Conservation (phyloP, 64 coral and sea anemone genomes). For the Stichodactyla helianthus region DNA sequence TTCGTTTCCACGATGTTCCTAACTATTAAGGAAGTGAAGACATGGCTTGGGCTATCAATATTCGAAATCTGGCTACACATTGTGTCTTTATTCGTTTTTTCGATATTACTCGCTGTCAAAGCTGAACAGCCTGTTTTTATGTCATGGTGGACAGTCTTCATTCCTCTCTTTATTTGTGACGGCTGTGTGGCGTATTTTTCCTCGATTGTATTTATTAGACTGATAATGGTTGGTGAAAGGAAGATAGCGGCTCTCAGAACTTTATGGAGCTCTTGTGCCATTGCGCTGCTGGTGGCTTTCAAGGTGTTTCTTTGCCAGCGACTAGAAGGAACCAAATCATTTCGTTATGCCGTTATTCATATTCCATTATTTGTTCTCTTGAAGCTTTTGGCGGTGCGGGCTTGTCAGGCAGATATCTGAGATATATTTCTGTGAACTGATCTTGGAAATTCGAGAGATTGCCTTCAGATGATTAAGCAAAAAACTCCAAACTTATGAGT, state of each 20-base stretch:
- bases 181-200: constrained; percentile 90
- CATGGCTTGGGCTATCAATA: constrained; percentile 89
- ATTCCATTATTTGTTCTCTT: constrained; percentile 88
- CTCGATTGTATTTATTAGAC: constrained; percentile 90
- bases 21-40: constrained; percentile 77
- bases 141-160: constrained; percentile 95
- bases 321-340: constrained; percentile 42
- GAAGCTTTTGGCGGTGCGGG: constrained; percentile 69
- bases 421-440: background rate
- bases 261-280: constrained; percentile 68
- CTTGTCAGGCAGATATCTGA: constrained; percentile 67
- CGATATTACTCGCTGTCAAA: constrained; percentile 86
- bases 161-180: constrained; percentile 89
- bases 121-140: constrained; percentile 39
- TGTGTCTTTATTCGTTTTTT: constrained; percentile 68
- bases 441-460: background rate
- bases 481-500: no score
- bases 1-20: constrained; percentile 57
- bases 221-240: constrained; percentile 62
- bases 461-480: no score
- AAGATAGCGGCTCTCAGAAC: constrained; percentile 80
- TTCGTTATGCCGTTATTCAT: constrained; percentile 81
- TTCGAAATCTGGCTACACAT: constrained; percentile 97
- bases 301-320: constrained; percentile 83
- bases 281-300: constrained; percentile 65